Conservation (phyloP, 2,113 vertebrate genomes). For the Chionodraco myersi region DNA sequence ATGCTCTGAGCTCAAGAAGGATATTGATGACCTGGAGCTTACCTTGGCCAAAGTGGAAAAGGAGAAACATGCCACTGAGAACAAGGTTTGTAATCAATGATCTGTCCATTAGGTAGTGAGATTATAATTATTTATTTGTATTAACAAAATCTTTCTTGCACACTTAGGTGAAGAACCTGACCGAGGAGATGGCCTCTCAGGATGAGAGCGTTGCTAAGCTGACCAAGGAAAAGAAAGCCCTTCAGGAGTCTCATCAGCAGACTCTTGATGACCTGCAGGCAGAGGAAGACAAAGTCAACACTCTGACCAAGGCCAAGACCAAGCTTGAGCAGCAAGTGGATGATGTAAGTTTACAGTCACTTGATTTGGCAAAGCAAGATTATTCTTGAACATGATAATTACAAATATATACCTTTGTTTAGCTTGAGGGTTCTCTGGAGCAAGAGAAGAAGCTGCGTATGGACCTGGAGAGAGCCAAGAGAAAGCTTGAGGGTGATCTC, state of each 20-base stretch:
- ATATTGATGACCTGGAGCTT: slow-evolving; percentile 68
- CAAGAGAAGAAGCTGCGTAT: slow-evolving; percentile 88
- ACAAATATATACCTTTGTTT: too few relatives aligned
- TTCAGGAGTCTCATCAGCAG: slow-evolving; percentile 63
- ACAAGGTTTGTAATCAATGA: slow-evolving; percentile 48
- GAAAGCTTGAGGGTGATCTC: slow-evolving; percentile 78
- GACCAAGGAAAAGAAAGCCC: slow-evolving; percentile 68
- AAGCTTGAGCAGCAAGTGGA: slow-evolving; percentile 70
- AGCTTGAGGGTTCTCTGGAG: too few relatives aligned
- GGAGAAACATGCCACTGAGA: slow-evolving; percentile 65
- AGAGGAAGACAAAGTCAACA: slow-evolving; percentile 66
- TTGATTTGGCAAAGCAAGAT: too few relatives aligned
- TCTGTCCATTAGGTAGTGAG: not conserved
- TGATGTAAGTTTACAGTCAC: too few relatives aligned
- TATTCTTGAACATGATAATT: too few relatives aligned
- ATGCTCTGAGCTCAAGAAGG: slow-evolving; percentile 78
- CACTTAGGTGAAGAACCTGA: slow-evolving; percentile 63
- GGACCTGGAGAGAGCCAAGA: slow-evolving; percentile 86
- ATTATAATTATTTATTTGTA: not conserved
- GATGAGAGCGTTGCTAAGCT: slow-evolving; percentile 67
- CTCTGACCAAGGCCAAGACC: slow-evolving; percentile 62
- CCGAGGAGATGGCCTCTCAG: slow-evolving; percentile 65
- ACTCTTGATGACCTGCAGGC: slow-evolving; percentile 65
- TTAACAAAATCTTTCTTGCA: not conserved
- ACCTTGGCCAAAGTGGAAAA: slow-evolving; percentile 68